Base-by-base conservation (phyloP, 2,113 vertebrate species). In the Amphiprion percula region DNA sequence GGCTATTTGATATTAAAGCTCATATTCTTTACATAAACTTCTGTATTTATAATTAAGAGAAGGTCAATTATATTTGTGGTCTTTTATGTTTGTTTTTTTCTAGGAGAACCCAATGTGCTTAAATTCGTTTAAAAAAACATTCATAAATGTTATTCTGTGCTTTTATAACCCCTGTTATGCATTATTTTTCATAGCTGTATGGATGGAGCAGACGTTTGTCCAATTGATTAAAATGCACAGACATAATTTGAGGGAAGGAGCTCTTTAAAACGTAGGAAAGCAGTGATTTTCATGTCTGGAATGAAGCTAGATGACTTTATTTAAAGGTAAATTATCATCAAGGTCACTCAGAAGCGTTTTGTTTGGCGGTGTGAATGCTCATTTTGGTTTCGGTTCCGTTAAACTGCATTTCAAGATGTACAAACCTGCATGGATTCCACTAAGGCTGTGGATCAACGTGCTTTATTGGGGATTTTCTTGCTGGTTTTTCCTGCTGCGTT, bases 381-480 rank as follows among this genome's bases (percentile, higher is more conserved):
- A 21, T 73, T 77, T 4, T 59, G 64, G 60, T 73, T 10, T 16
- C 19, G 6, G 6, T 60, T 66, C 30, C 54, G 30, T 28, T 56
- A 47, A 56, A 69, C n/a, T 69, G 64, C 12, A 67, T 61, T 66
- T 56, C n/a, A 53, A 39, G 56, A 30, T 30, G 30, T 30, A 30
- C 30, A 30, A 30, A 30, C 30, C 30, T 30, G 30, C 30, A 23
- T 30, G 10, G 37, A 52, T 17, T 4, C 19, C 54, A 50, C 5
- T 41, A 26, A 50, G 23, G 41, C 2, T 10, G n/a, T 17, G 24
- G 17, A 10, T 54, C 12, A 26, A 53, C 58, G 2, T 2, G 8
- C 0, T 52, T 26, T 14, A 17, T 64, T n/a, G n/a, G 54, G 9
- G 21, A 10, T 15, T 54, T 53, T 28, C 19, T 63, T 63, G 37